A percentile compares a stretch with the other conserved stretches of the same genome.
Evolutionary conservation across 2,113 vertebrate species (phyloP).

Genomic region (Phyllostomus discolor): DNA sequence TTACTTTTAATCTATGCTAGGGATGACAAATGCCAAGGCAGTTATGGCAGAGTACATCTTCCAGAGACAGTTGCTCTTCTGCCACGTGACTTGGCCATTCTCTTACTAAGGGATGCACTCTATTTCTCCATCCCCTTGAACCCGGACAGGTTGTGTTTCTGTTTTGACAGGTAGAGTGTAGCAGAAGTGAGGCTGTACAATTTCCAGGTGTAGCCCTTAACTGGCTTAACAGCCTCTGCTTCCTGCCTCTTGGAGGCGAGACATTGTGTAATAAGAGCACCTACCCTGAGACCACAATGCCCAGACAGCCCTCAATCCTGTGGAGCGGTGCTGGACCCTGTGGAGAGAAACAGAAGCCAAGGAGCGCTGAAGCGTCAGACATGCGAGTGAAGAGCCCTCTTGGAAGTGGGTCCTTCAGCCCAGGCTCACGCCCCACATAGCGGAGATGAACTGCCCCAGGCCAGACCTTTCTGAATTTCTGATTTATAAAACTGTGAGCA

Average conservation of each 20-base stretch:
- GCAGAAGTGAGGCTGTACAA: neutral
- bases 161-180: neutral
- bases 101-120: neutral
- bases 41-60: neutral
- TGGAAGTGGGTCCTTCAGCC: neutral
- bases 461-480: neutral
- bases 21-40: neutral
- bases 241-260: neutral
- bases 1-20: neutral
- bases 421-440: neutral
- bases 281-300: neutral
- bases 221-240: neutral
- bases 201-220: neutral
- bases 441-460: neutral
- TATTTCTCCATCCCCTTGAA: neutral
- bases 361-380: neutral
- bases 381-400: neutral
- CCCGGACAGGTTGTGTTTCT: neutral
- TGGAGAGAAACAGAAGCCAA: neutral
- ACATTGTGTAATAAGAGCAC: neutral
- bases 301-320: neutral
- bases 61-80: neutral
- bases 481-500: neutral
- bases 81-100: neutral
- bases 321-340: neutral